These are phyloP conservation scores for Rhinolophus sinicus DNA, from an alignment of 2,113 vertebrate species.

Conservation along the genomic window DNA sequence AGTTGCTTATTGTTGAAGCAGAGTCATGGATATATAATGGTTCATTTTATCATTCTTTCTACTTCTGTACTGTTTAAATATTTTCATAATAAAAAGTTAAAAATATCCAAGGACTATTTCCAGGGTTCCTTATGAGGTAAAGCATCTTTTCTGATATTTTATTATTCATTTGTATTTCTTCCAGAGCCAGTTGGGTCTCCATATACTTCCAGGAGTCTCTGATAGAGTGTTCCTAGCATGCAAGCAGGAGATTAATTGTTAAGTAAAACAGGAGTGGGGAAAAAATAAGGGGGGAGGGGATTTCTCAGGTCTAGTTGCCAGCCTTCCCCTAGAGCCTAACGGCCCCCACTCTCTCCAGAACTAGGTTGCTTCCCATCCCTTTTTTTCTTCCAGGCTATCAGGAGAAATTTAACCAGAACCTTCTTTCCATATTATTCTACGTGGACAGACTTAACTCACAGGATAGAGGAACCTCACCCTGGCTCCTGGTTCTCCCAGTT, in stretches of 20 bases:
- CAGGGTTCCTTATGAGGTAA: not conserved
- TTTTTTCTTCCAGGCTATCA: not conserved
- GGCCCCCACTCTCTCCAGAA: not conserved
- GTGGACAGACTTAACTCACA: not conserved
- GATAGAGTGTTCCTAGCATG: not conserved
- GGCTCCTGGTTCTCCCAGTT: not conserved
- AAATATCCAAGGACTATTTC: conserved; percentile 16
- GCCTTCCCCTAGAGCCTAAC: not conserved
- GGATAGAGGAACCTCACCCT: not conserved
- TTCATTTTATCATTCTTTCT: conserved; percentile 30
- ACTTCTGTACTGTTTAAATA: conserved; percentile 9
- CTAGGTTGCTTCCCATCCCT: not conserved
- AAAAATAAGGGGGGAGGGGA: not conserved
- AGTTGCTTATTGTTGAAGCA: conserved; percentile 39
- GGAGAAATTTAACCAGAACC: not conserved
- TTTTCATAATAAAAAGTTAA: not conserved
- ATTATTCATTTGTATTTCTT: conserved; percentile 22
- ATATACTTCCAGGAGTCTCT: not conserved
- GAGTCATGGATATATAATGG: not conserved
- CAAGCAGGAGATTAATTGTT: not conserved
- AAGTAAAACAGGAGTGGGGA: not conserved
- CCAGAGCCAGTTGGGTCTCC: not conserved
- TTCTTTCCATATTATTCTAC: not conserved
- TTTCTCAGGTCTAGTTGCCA: not conserved
- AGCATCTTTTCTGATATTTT: not conserved